Conservation (phyloP, 2,888 invertebrate species). For the Mycogona germanica region DNA sequence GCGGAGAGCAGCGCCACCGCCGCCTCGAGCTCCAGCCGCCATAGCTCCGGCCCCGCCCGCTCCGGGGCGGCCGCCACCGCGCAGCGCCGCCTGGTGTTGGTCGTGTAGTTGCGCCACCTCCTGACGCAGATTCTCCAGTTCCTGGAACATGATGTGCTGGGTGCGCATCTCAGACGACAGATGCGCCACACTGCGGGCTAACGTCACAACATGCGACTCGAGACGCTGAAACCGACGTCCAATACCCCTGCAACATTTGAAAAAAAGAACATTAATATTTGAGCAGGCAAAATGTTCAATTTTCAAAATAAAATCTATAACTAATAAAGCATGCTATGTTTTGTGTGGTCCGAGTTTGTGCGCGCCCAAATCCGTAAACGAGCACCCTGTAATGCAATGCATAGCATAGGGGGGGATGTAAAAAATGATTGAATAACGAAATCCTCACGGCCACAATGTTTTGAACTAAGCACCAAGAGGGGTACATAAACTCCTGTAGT, state of each 20-base stretch:
- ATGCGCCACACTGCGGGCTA: conserved; percentile 81
- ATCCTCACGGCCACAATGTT: too few relatives aligned
- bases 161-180: conserved; percentile 82
- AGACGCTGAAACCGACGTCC: conserved; percentile 76
- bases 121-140: conserved; percentile 72
- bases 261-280: background rate
- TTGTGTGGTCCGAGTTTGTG: too few relatives aligned
- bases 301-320: background rate
- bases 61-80: conserved; percentile 19
- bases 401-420: too few relatives aligned
- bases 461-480: background rate
- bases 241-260: conserved; percentile 42
- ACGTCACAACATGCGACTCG: conserved; percentile 81
- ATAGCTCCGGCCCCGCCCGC: background rate
- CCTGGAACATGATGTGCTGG: conserved; percentile 73
- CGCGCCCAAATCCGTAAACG: too few relatives aligned
- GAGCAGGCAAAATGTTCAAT: background rate
- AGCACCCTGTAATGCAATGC: too few relatives aligned
- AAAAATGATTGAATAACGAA: too few relatives aligned
- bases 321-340: too few relatives aligned
- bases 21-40: background rate
- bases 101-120: conserved; percentile 65
- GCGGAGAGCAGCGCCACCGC: conserved; percentile 10
- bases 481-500: background rate
- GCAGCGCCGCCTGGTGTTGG: conserved; percentile 17